Percentiles rank a stretch among this genome's conserved stretches.
phyloP scores from a whole-genome alignment of 30 jellyfish, hydroid and myxozoan genomes.

The Chrysaora quinquecirrha region DNA sequence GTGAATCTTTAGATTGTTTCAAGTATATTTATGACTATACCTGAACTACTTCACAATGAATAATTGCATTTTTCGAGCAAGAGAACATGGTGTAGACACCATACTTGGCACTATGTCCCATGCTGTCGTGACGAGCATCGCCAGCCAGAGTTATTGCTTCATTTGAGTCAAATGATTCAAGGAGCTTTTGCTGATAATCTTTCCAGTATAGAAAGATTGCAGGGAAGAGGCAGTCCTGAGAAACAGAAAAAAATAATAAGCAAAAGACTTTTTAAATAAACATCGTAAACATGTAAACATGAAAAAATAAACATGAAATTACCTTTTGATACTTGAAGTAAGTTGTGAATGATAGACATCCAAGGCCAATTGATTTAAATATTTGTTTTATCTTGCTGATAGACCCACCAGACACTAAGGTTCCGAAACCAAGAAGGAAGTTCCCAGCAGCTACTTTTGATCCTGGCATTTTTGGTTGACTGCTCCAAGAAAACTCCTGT shows the following conservation, averaged over 20 bases:
- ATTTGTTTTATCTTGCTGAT: constrained; percentile 14
- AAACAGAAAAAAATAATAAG: too few relatives aligned
- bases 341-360: constrained; percentile 21
- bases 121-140: constrained; percentile 69
- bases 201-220: constrained; percentile 41
- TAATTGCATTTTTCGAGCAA: background rate
- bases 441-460: constrained; percentile 57
- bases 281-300: too few relatives aligned
- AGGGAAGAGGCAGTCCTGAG: too few relatives aligned
- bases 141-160: constrained; percentile 27
- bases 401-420: constrained; percentile 47
- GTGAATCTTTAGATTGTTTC: background rate
- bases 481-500: constrained; percentile 19
- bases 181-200: constrained; percentile 21
- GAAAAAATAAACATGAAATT: background rate
- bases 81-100: constrained; percentile 51
- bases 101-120: constrained; percentile 70
- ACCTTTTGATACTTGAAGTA: constrained; percentile 56
- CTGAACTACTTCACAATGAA: constrained; percentile 50
- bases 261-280: too few relatives aligned
- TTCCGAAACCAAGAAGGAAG: constrained; percentile 32
- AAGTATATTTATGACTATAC: constrained; percentile 2
- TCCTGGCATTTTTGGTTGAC: constrained; percentile 55
- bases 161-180: background rate
- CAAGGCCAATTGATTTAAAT: constrained; percentile 6